Conservation (phyloP, 2,113 vertebrate genomes). For the Sclerurus mexicanus region DNA sequence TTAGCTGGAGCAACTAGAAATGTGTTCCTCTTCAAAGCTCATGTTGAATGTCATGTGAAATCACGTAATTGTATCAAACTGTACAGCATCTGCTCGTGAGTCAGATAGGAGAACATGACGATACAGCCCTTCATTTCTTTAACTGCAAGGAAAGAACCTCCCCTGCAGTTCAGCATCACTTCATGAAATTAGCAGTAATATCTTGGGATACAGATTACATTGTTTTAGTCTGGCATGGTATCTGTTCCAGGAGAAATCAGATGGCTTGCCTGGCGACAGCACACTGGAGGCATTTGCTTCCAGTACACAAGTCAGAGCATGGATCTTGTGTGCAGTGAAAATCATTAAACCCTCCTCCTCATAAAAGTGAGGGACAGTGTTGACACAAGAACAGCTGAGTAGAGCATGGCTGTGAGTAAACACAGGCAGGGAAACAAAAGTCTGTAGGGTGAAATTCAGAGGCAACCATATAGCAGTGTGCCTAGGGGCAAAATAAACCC, state of each 20-base stretch:
- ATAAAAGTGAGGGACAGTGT: neutral
- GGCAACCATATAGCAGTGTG: neutral
- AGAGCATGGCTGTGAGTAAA: neutral
- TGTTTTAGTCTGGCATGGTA: constrained; percentile 8
- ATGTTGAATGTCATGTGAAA: constrained; percentile 46
- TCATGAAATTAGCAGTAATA: constrained; percentile 17
- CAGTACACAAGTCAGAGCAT: neutral
- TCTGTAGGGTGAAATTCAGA: neutral
- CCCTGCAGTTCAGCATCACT: constrained; percentile 44
- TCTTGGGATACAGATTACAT: neutral
- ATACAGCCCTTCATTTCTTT: constrained; percentile 23
- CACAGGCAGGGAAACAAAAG: neutral
- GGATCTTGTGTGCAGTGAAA: neutral
- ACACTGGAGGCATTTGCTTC: neutral
- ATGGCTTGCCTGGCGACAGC: neutral
- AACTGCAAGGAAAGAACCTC: constrained; percentile 41
- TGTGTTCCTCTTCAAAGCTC: neutral
- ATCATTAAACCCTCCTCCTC: neutral
- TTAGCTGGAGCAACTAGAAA: neutral
- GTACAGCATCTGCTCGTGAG: constrained; percentile 45
- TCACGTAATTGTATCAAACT: constrained; percentile 19
- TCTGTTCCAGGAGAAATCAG: neutral
- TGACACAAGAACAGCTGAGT: neutral
- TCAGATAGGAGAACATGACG: constrained; percentile 46
- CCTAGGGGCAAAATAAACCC: neutral